phyloP scores from a whole-genome alignment of 2,888 invertebrate genomes.

The Silvanus unidentatus region DNA sequence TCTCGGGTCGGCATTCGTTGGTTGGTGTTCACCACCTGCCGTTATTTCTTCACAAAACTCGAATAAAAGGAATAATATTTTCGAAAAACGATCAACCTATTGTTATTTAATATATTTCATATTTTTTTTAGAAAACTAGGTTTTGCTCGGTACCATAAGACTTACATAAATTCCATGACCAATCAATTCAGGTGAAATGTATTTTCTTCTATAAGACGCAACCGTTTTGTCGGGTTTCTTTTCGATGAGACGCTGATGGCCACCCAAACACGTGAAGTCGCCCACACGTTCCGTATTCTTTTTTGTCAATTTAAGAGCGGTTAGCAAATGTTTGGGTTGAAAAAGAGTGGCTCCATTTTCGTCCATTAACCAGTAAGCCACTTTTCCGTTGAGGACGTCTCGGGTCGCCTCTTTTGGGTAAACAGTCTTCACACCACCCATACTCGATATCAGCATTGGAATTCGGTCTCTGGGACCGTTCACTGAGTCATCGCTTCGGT shows the following conservation, averaged over 20 bases:
- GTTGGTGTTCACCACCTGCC: conserved; percentile 34
- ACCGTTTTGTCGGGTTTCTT: conserved; percentile 26
- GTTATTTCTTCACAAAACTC: conserved; percentile 17
- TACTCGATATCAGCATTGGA: conserved; percentile 32
- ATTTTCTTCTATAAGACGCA: conserved; percentile 34
- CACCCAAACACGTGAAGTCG: conserved; percentile 41
- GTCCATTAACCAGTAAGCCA: conserved; percentile 69
- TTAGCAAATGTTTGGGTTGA: conserved; percentile 68
- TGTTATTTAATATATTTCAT: background rate
- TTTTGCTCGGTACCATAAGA: background rate
- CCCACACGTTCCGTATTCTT: conserved; percentile 44
- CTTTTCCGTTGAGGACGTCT: conserved; percentile 67
- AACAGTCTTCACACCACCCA: conserved; percentile 62
- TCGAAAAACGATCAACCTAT: background rate
- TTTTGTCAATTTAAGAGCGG: conserved; percentile 63
- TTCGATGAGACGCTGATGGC: conserved; percentile 36
- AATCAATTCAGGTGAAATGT: conserved; percentile 34
- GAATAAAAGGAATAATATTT: background rate
- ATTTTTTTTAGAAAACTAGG: background rate
- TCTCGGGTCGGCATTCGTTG: conserved; percentile 12
- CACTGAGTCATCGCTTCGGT: conserved; percentile 6
- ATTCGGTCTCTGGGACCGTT: conserved; percentile 20
- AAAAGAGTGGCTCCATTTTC: conserved; percentile 64
- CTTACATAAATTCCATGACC: conserved; percentile 33
- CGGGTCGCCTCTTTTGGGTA: conserved; percentile 71